Evolutionary conservation across 2,113 vertebrate genomes (phyloP), one percentile per base, ranked within the genome.

Genomic region (Herpetotheres cachinnans): DNA sequence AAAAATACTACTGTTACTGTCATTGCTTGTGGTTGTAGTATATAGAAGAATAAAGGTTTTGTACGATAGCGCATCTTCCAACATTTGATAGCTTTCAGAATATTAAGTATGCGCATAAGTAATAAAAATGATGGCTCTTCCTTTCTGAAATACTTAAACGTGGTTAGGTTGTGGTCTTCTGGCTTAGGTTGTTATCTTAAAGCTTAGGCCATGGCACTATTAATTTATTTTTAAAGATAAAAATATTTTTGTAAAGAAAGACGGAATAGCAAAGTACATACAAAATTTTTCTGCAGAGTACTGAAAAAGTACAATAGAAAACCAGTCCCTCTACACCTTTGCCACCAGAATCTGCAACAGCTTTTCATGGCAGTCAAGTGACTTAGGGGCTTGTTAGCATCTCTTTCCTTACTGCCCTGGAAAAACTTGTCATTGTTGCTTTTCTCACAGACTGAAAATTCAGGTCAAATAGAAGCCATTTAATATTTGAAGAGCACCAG

Each of bases 401-500:
- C 38, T 78, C 67, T 54, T 46, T 34, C 58, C 59, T 94, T 95
- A 38, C 44, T 94, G 81, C 77, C 54, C 61, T 71, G 47, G 73
- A 89, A 82, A 92, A 88, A 58, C 25, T 72, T 85, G 59, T 82
- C 69, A 9, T 80, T 0, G 0, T 84, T 67, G 10, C 71, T 95
- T 84, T 90, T 93, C 42, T 86, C 29, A 25, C 58, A 74, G 65
- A 46, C 52, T 8, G 21, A 81, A 69, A 92, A 84, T 82, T 91
- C 65, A 85, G 65, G 78, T 95, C 94, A 95, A 69, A 66, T 34
- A 91, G 93, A 82, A 84, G n/a, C 61, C 77, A 69, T 79, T 85
- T 84, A 55, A 21, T 89, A 47, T 82, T 72, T 89, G 78, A 82
- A 87, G 54, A 78, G 54, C 77, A 54, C 10, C 10, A 14, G 42